Conservation (phyloP, 2,113 vertebrate genomes). For the Coreoperca whiteheadi region DNA sequence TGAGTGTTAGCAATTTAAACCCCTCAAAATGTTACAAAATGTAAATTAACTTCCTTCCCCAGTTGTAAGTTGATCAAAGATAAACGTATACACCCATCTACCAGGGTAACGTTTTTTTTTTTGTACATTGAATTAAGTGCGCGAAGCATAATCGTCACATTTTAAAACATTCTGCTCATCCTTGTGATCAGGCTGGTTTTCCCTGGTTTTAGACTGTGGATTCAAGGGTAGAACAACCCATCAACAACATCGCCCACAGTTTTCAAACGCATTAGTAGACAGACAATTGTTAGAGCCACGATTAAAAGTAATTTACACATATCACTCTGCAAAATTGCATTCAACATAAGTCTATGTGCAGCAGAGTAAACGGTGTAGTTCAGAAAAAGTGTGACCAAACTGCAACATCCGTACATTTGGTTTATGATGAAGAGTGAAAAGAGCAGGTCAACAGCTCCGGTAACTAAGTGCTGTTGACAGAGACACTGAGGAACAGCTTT, state of each 20-base stretch:
- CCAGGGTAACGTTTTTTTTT: not conserved
- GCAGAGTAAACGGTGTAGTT: not conserved
- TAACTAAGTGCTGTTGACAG: slow-evolving; percentile 78
- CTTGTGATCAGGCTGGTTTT: not conserved
- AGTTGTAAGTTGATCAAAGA: not conserved
- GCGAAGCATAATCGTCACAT: not conserved
- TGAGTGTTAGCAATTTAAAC: not conserved
- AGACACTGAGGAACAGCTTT: slow-evolving; percentile 52
- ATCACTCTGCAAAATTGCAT: not conserved
- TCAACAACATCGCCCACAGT: not conserved
- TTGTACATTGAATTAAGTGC: not conserved
- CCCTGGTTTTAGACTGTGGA: not conserved
- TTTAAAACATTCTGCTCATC: not conserved
- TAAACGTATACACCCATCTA: not conserved
- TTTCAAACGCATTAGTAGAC: not conserved
- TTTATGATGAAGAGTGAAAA: slow-evolving; percentile 51
- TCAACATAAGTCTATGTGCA: not conserved
- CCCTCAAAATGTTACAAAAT: not conserved
- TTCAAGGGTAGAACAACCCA: not conserved
- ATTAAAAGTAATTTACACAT: not conserved
- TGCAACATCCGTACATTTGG: slow-evolving; percentile 26
- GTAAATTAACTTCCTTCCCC: not conserved
- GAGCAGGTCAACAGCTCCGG: slow-evolving; percentile 49
- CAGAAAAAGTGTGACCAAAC: not conserved
- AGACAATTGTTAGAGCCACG: not conserved